These are phyloP conservation scores for Apus apus DNA, from an alignment of 2,113 vertebrate species.

Conservation along the genomic window DNA sequence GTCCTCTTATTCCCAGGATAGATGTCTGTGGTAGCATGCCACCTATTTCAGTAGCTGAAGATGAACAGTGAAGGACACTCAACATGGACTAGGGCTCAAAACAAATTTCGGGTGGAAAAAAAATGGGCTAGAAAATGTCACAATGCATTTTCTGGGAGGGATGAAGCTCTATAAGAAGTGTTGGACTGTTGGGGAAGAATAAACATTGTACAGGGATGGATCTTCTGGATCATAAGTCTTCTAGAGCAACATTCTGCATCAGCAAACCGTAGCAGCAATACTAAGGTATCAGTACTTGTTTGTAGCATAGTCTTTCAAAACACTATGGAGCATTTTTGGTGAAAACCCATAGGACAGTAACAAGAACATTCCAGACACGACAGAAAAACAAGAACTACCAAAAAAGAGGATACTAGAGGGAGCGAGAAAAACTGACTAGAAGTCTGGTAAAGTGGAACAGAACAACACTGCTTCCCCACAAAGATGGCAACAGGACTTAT, in stretches of 20 bases:
- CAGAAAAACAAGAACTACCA: background rate
- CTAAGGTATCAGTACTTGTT: background rate
- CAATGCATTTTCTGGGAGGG: background rate
- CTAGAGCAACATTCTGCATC: background rate
- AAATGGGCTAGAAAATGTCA: background rate
- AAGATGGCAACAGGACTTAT: background rate
- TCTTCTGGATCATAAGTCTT: background rate
- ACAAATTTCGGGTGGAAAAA: background rate
- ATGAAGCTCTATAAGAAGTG: fast-evolving
- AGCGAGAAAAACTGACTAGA: background rate
- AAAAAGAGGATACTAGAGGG: background rate
- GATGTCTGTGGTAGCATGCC: background rate
- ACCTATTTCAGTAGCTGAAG: background rate
- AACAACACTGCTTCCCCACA: background rate
- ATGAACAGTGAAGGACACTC: background rate
- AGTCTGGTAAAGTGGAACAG: background rate
- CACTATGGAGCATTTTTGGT: background rate
- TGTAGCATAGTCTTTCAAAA: background rate
- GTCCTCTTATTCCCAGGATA: background rate
- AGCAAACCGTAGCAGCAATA: background rate
- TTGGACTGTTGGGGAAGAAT: background rate
- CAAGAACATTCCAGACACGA: background rate
- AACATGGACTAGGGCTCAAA: background rate
- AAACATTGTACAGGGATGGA: background rate
- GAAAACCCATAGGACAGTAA: background rate